Conservation (phyloP, 2,888 invertebrate genomes). For the Colletes collaris region DNA sequence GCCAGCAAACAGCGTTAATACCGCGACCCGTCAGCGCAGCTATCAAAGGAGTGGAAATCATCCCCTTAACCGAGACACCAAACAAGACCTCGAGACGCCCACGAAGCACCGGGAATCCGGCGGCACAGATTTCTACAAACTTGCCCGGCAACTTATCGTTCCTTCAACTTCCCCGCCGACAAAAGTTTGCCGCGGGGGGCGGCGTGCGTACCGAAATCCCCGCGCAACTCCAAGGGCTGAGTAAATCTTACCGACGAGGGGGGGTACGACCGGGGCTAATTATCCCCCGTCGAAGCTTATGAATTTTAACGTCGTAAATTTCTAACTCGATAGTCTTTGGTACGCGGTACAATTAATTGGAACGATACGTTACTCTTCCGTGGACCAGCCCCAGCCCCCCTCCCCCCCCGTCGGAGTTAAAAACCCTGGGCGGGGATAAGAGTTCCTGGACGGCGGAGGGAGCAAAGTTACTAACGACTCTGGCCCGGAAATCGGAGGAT, state of each 20-base stretch:
- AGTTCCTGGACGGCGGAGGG: slow-evolving; percentile 46
- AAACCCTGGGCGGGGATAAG: slow-evolving; percentile 38
- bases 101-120: background rate
- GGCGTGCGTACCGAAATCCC: background rate
- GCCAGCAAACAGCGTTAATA: too few species aligned
- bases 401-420: slow-evolving; percentile 29
- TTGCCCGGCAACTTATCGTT: background rate
- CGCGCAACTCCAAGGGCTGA: slow-evolving; percentile 4
- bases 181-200: background rate
- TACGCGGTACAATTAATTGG: slow-evolving; percentile 69
- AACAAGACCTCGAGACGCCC: background rate
- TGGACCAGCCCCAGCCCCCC: slow-evolving; percentile 14
- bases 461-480: slow-evolving; percentile 76
- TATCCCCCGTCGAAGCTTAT: slow-evolving; percentile 52
- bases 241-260: slow-evolving; percentile 34
- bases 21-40: too few species aligned
- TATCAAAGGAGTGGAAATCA: too few species aligned
- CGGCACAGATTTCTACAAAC: slow-evolving; percentile 7
- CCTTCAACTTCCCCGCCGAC: background rate
- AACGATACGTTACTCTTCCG: slow-evolving; percentile 68
- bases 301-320: slow-evolving; percentile 69
- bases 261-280: slow-evolving; percentile 45
- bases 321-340: slow-evolving; percentile 56
- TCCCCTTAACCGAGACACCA: background rate
- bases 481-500: slow-evolving; percentile 57